Evolutionary conservation across 2,888 invertebrate species (phyloP).

Genomic region (Drosophila pegasa): DNA sequence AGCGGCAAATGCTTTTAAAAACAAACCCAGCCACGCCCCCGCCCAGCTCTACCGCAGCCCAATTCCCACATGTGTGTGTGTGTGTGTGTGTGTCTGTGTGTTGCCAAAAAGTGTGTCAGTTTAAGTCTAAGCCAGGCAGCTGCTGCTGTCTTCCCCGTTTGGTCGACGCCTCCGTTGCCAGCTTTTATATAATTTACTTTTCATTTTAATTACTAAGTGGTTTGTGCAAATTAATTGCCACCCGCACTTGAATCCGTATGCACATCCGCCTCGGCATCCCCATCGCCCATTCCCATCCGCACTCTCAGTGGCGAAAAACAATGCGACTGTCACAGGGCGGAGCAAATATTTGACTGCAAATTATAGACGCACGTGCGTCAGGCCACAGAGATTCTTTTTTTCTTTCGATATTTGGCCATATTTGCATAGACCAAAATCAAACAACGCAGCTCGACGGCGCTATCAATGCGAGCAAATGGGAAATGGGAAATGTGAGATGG

Average conservation of each 20-base stretch:
- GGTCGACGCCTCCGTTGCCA: conserved; percentile 8
- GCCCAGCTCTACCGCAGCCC: neutral
- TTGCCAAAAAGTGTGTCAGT: conserved; percentile 58
- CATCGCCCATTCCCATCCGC: conserved; percentile 7
- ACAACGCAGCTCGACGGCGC: conserved; percentile 25
- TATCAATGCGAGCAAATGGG: neutral
- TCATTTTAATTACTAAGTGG: conserved; percentile 78
- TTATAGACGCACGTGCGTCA: conserved; percentile 44
- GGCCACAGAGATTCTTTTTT: conserved; percentile 16
- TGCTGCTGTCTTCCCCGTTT: neutral
- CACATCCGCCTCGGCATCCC: conserved; percentile 2
- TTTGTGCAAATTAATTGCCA: conserved; percentile 77
- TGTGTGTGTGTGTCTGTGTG: conserved; percentile 3
- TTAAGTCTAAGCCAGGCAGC: conserved; percentile 41
- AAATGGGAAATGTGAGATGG: conserved; percentile 6
- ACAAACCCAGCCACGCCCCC: conserved; percentile 32
- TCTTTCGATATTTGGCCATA: conserved; percentile 14
- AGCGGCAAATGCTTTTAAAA: conserved; percentile 77
- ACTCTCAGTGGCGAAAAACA: conserved; percentile 9
- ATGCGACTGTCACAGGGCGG: conserved; percentile 1
- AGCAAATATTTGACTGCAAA: conserved; percentile 59
- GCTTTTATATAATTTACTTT: conserved; percentile 74
- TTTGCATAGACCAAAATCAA: conserved; percentile 39
- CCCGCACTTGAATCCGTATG: conserved; percentile 35
- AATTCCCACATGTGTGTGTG: conserved; percentile 9